Percentiles rank a stretch among this genome's conserved stretches.
phyloP scores from a whole-genome alignment of 2,888 invertebrate genomes.

The Colostygia pectinataria region DNA sequence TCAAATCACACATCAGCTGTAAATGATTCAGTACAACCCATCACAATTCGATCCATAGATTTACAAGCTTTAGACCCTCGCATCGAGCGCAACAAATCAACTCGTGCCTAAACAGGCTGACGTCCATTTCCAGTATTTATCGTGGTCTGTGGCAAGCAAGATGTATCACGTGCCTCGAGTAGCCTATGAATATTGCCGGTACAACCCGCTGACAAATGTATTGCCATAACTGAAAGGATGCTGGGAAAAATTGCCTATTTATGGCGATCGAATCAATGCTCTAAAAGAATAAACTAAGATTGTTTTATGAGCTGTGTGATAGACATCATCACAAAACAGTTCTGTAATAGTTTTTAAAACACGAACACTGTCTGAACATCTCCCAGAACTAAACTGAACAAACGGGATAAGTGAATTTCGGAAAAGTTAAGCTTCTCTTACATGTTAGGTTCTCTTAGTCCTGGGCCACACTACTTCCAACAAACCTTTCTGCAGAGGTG shows the following conservation, averaged over 20 bases:
- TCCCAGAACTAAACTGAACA: too few relatives aligned
- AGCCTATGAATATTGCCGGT: constrained; percentile 44
- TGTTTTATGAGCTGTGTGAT: too few relatives aligned
- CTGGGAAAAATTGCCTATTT: background rate
- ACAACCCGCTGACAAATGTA: constrained; percentile 56
- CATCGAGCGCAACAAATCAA: constrained; percentile 19
- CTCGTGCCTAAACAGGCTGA: constrained; percentile 16
- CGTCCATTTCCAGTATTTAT: constrained; percentile 25
- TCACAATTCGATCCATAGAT: constrained; percentile 17
- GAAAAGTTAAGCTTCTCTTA: too few relatives aligned
- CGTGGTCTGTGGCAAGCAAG: constrained; percentile 21
- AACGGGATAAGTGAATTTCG: too few relatives aligned
- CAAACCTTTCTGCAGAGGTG: too few relatives aligned
- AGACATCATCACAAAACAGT: too few relatives aligned
- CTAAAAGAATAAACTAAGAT: too few relatives aligned
- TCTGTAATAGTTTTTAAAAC: too few relatives aligned
- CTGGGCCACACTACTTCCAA: too few relatives aligned
- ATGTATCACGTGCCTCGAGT: constrained; percentile 14
- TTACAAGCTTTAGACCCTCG: constrained; percentile 19
- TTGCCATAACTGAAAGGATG: constrained; percentile 45
- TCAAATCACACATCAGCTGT: constrained; percentile 1
- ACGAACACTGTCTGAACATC: too few relatives aligned
- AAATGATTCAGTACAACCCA: constrained; percentile 9
- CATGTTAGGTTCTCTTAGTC: too few relatives aligned
- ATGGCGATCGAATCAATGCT: background rate